A percentile compares a stretch with the other conserved stretches of the same genome.
phyloP scores from a whole-genome alignment of 1,140 invertebrate genomes.

The Galleria mellonella region DNA sequence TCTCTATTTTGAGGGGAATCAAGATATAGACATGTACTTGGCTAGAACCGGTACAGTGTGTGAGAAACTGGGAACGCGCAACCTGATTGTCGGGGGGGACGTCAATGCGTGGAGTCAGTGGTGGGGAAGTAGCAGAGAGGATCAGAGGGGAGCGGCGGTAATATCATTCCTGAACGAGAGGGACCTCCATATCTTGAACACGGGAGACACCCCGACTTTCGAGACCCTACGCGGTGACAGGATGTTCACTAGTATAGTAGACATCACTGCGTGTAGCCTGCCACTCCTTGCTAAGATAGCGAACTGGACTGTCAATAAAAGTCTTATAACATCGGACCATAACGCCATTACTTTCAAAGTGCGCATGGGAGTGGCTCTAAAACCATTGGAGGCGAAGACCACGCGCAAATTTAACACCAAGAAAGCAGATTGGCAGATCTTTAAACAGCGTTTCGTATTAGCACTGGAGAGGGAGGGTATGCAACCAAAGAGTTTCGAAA shows the following conservation, averaged over 20 bases:
- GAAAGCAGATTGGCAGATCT: conserved; percentile 15
- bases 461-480: not conserved
- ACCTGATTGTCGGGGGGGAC: conserved; percentile 14
- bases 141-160: conserved; percentile 10
- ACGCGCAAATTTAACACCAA: conserved; percentile 18
- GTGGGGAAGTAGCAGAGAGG: conserved; percentile 10
- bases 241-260: conserved; percentile 3
- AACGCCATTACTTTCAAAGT: conserved; percentile 8
- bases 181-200: conserved; percentile 5
- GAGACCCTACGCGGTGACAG: conserved; percentile 7
- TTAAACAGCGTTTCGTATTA: conserved; percentile 8
- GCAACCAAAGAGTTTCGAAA: not conserved
- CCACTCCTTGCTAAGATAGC: not conserved
- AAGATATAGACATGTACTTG: conserved; percentile 3
- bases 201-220: conserved; percentile 11
- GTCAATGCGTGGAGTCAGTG: conserved; percentile 9
- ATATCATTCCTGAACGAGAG: not conserved
- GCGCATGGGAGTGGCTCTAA: not conserved
- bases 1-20: conserved; percentile 8
- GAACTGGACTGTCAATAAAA: conserved; percentile 6
- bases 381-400: conserved; percentile 6
- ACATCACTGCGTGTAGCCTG: conserved; percentile 5
- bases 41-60: not conserved
- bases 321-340: conserved; percentile 12
- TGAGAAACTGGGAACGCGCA: not conserved